phyloP scores from a whole-genome alignment of 2,888 invertebrate species.

The Rhopalosiphum nymphaeae region DNA sequence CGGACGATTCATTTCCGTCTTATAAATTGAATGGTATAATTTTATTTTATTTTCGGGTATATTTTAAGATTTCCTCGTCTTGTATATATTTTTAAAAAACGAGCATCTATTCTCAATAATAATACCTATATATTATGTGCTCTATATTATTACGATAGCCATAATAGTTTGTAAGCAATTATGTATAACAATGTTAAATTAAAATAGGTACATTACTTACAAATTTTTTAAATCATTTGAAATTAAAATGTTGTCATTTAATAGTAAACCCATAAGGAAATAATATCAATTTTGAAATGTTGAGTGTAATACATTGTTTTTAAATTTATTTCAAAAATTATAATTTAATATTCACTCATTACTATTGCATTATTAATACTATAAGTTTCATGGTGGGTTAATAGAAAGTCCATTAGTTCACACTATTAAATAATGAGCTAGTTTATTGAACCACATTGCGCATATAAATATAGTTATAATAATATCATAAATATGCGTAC shows the following conservation, averaged over 20 bases:
- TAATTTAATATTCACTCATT: neutral
- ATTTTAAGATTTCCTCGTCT: no score
- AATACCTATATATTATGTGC: no score
- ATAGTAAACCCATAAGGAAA: neutral
- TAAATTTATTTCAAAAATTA: neutral
- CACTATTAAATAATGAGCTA: neutral
- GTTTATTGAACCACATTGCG: neutral
- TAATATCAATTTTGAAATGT: neutral
- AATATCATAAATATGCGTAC: neutral
- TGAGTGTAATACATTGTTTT: neutral
- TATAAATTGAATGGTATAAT: no score
- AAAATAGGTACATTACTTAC: neutral
- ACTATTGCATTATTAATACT: neutral
- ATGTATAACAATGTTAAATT: no score
- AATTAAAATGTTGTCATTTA: neutral
- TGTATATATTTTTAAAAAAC: no score
- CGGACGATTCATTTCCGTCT: no score
- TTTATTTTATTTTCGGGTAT: no score
- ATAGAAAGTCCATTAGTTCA: neutral
- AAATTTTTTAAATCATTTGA: no score
- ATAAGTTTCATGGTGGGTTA: neutral
- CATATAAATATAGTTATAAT: neutral
- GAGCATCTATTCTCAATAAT: no score
- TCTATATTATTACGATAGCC: no score
- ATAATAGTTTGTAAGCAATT: no score